Conservation (phyloP, 2,113 vertebrate genomes). For the Rhipidura dahli region DNA sequence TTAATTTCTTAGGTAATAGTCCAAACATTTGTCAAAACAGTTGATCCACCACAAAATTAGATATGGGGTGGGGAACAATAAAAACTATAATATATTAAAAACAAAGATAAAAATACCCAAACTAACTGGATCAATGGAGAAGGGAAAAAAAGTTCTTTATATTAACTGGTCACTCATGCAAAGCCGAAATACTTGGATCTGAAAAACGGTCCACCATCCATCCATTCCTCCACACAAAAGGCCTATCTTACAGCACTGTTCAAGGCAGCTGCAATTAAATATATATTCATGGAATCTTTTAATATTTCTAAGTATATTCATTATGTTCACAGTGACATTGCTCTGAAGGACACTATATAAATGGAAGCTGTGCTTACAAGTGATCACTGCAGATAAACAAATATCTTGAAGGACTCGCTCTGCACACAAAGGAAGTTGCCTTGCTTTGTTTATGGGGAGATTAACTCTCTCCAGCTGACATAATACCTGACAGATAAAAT, state of each 20-base stretch:
- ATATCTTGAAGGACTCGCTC: neutral
- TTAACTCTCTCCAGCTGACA: neutral
- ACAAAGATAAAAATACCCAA: neutral
- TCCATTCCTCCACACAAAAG: neutral
- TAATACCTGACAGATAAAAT: neutral
- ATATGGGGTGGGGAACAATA: neutral
- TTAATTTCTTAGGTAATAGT: constrained; percentile 8
- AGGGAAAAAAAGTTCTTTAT: neutral
- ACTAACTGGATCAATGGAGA: neutral
- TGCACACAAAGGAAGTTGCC: neutral
- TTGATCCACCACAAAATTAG: neutral
- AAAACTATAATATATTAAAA: neutral
- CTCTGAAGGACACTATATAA: neutral
- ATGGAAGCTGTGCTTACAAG: neutral
- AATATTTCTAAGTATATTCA: neutral
- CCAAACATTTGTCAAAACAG: constrained; percentile 33
- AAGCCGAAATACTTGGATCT: neutral
- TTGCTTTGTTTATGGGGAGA: neutral
- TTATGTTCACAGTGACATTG: neutral
- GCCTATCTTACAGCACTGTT: neutral
- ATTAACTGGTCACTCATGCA: neutral
- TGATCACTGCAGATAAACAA: constrained; percentile 14
- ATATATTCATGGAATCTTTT: neutral
- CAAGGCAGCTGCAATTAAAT: neutral
- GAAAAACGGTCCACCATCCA: neutral